phyloP scores from a whole-genome alignment of 2,888 invertebrate genomes.

The Caenorhabditis drosophilae region DNA sequence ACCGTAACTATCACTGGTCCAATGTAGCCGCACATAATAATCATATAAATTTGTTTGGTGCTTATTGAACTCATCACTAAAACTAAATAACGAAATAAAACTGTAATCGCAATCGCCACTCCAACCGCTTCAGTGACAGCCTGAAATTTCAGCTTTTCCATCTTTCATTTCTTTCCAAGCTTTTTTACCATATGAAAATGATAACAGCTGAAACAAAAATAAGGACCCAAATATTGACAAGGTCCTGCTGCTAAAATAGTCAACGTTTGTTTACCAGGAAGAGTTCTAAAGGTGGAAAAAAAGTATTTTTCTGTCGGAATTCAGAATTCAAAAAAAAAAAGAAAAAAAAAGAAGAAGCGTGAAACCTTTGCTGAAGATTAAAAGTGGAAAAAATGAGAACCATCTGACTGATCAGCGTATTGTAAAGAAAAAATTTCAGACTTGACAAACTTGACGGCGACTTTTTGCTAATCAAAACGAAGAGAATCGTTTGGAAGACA shows the following conservation, averaged over 20 bases:
- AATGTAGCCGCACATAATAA: slow-evolving; percentile 17
- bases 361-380: not conserved
- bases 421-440: slow-evolving; percentile 28
- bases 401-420: slow-evolving; percentile 18
- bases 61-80: slow-evolving; percentile 16
- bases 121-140: not conserved
- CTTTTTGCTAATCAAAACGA: slow-evolving; percentile 21
- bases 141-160: not conserved
- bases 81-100: slow-evolving; percentile 24
- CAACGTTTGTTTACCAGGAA: slow-evolving; percentile 13
- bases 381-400: not conserved
- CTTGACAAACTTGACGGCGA: slow-evolving; percentile 24
- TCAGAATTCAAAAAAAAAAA: no score
- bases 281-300: slow-evolving; percentile 13
- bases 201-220: slow-evolving; percentile 22
- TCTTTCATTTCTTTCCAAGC: not conserved
- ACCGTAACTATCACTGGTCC: slow-evolving; percentile 13
- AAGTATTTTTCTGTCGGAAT: no score
- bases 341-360: no score
- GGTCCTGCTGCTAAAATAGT: slow-evolving; percentile 21
- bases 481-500: slow-evolving; percentile 13
- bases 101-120: slow-evolving; percentile 20
- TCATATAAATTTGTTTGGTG: slow-evolving; percentile 12
- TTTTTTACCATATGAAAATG: slow-evolving; percentile 21
- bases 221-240: slow-evolving; percentile 12